phyloP scores from a whole-genome alignment of 2,888 invertebrate genomes.

The Argyra leucocephala region DNA sequence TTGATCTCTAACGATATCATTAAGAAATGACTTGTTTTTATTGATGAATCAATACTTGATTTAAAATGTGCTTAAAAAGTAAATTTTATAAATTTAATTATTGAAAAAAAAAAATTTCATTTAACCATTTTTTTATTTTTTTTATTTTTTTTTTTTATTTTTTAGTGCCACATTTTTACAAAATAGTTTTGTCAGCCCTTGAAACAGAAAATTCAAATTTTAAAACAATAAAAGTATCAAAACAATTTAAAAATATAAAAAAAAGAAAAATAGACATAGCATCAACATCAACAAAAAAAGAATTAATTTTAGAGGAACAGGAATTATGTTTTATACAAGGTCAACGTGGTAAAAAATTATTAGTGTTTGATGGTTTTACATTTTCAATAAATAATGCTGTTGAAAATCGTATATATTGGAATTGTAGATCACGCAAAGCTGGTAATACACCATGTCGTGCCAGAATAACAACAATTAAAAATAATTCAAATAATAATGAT shows the following conservation, averaged over 20 bases:
- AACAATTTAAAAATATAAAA: background rate
- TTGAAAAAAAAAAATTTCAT: too few relatives aligned
- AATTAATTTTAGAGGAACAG: conserved; percentile 10
- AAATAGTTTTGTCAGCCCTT: background rate
- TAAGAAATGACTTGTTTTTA: too few relatives aligned
- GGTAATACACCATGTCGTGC: conserved; percentile 35
- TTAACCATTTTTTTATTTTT: too few relatives aligned
- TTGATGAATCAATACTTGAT: too few relatives aligned
- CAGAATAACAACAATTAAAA: conserved; percentile 32
- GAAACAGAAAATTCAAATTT: background rate
- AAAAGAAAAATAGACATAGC: background rate
- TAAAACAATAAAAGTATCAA: background rate
- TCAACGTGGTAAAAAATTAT: conserved; percentile 37
- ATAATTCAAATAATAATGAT: conserved; percentile 23
- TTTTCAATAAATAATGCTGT: conserved; percentile 39
- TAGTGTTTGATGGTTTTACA: conserved; percentile 36
- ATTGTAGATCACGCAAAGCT: conserved; percentile 36
- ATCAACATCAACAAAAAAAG: background rate
- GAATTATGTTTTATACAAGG: conserved; percentile 36
- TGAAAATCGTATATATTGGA: conserved; percentile 39
- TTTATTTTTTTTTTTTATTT: background rate
- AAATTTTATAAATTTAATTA: too few relatives aligned
- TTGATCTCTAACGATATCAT: too few relatives aligned
- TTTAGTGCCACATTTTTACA: background rate
- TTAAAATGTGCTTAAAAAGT: too few relatives aligned